Percentiles rank a stretch among this genome's conserved stretches.
phyloP scores from a whole-genome alignment of 2,888 invertebrate genomes.

The Hoplodrina blanda region DNA sequence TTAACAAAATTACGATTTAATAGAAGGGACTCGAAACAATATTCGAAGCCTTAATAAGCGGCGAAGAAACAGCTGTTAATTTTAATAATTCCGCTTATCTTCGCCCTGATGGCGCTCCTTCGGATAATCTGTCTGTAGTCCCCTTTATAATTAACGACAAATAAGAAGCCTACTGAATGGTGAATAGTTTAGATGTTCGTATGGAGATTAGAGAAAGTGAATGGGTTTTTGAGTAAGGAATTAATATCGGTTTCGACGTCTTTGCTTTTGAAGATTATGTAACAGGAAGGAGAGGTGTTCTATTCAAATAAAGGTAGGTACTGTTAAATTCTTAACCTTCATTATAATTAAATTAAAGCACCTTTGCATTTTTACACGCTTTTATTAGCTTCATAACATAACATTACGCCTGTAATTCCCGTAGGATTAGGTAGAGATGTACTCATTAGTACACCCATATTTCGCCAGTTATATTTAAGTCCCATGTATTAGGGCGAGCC shows the following conservation, averaged over 20 bases:
- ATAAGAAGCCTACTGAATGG: slow-evolving; percentile 64
- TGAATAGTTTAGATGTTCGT: slow-evolving; percentile 64
- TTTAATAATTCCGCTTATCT: slow-evolving; percentile 67
- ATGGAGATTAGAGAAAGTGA: slow-evolving; percentile 59
- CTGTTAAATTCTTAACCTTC: too few species aligned
- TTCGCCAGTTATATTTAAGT: too few species aligned
- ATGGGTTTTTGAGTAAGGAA: slow-evolving; percentile 30
- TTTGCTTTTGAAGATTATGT: background rate
- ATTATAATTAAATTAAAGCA: too few species aligned
- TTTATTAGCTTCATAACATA: too few species aligned
- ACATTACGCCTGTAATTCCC: too few species aligned
- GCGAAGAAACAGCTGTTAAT: slow-evolving; percentile 66
- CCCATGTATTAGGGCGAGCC: too few species aligned
- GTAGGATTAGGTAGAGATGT: too few species aligned
- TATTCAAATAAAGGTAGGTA: too few species aligned
- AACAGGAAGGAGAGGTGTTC: background rate
- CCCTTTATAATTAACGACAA: slow-evolving; percentile 67
- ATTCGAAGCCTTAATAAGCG: slow-evolving; percentile 50
- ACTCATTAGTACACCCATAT: too few species aligned
- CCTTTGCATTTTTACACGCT: too few species aligned
- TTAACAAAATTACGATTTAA: slow-evolving; percentile 36
- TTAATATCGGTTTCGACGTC: background rate
- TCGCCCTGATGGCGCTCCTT: slow-evolving; percentile 52
- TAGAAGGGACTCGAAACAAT: slow-evolving; percentile 45
- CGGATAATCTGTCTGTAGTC: slow-evolving; percentile 62